A percentile compares a stretch with the other conserved stretches of the same genome.
Evolutionary conservation across 2,113 vertebrate genomes (phyloP).

Genomic region (Amblyornis subalaris): DNA sequence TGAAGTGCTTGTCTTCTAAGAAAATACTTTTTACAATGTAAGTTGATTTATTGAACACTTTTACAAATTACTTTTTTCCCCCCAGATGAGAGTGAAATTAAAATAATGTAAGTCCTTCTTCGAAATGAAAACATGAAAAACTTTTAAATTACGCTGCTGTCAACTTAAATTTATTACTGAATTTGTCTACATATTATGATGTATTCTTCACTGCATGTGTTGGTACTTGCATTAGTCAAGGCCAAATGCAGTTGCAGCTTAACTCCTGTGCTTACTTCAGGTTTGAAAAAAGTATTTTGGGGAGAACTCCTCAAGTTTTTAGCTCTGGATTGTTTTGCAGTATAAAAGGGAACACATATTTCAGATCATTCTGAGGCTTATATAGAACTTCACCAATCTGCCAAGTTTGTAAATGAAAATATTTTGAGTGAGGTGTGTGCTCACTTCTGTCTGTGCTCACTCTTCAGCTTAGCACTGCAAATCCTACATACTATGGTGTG

Average conservation of each 20-base stretch:
- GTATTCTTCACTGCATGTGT: neutral
- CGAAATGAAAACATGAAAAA: neutral
- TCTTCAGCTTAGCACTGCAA: neutral
- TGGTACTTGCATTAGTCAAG: neutral
- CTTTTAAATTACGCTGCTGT: neutral
- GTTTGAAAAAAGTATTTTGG: neutral
- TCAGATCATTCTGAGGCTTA: neutral
- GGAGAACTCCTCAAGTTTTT: neutral
- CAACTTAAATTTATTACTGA: neutral
- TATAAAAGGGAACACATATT: neutral
- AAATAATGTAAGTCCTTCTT: neutral
- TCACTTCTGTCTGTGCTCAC: neutral
- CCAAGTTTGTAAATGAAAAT: neutral
- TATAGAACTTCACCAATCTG: neutral
- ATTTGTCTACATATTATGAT: neutral
- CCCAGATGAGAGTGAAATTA: neutral
- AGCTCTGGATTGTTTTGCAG: neutral
- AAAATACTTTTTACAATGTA: neutral
- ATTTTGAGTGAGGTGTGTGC: neutral
- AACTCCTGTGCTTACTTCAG: neutral
- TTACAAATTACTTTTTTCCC: neutral
- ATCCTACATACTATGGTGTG: accelerated
- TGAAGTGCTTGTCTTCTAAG: neutral
- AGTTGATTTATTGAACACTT: neutral
- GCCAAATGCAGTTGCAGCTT: neutral